Evolutionary conservation across 1,140 invertebrate genomes (phyloP).

Genomic region (Linepithema humile): DNA sequence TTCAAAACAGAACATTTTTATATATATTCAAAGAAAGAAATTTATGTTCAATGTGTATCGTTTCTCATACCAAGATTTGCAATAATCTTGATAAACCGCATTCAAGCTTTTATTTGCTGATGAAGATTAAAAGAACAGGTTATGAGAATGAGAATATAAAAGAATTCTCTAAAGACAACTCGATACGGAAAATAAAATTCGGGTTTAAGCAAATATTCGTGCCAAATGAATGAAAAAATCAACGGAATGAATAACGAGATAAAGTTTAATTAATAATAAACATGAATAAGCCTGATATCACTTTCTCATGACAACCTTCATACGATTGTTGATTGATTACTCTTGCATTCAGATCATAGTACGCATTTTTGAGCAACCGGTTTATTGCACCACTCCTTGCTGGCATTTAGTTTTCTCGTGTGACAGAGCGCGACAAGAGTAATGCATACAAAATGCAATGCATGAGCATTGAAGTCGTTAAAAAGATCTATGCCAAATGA

Average conservation of each 20-base stretch:
- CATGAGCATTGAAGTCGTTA: not conserved
- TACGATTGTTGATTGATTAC: not conserved
- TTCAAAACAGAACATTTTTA: not conserved
- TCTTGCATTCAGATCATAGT: not conserved
- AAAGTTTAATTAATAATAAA: not conserved
- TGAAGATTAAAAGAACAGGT: not conserved
- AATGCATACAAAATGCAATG: too few species aligned
- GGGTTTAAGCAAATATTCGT: not conserved
- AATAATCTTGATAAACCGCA: not conserved
- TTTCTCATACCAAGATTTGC: not conserved
- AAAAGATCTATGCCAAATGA: not conserved
- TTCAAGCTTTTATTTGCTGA: not conserved
- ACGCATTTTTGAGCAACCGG: not conserved
- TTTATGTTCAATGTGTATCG: not conserved
- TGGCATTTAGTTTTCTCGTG: not conserved
- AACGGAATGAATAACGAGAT: not conserved
- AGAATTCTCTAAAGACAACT: not conserved
- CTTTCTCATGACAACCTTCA: not conserved
- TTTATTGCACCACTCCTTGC: not conserved
- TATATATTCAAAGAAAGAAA: not conserved
- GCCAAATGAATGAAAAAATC: not conserved
- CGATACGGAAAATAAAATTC: not conserved
- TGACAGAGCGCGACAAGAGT: not conserved
- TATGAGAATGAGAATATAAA: not conserved
- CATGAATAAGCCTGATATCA: not conserved